Conservation (phyloP, 1,140 invertebrate genomes). For the Drosophila pallidifrons region DNA sequence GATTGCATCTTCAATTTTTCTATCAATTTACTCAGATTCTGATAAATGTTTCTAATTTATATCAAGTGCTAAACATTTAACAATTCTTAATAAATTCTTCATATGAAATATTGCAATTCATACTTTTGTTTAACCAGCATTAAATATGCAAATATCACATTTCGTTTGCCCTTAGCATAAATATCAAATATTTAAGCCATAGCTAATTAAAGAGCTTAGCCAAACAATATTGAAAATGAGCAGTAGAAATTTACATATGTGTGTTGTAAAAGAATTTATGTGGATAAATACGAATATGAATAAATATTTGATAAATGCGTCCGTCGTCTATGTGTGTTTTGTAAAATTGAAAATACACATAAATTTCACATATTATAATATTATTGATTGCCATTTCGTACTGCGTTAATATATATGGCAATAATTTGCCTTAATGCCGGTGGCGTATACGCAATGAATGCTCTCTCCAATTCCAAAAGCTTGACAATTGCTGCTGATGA, state of each 20-base stretch:
- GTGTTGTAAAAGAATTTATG: slow-evolving; percentile 6
- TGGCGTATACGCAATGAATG: slow-evolving; percentile 59
- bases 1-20: not conserved
- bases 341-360: slow-evolving; percentile 23
- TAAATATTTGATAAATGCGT: slow-evolving; percentile 10
- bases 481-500: slow-evolving; percentile 40
- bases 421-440: slow-evolving; percentile 42
- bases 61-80: not conserved
- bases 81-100: too few species aligned
- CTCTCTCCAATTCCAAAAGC: not conserved
- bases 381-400: not conserved
- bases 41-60: not conserved
- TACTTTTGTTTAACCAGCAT: not conserved
- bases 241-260: not conserved
- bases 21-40: not conserved
- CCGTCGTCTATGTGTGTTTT: not conserved
- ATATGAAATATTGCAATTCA: too few species aligned
- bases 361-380: not conserved
- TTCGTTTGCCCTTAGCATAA: not conserved
- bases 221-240: slow-evolving; percentile 22
- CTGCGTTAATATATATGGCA: slow-evolving; percentile 6
- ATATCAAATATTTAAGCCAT: slow-evolving; percentile 19
- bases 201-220: slow-evolving; percentile 14
- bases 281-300: not conserved
- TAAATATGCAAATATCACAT: not conserved